Conservation (phyloP, 2,113 vertebrate species). For the Stercorarius parasiticus region DNA sequence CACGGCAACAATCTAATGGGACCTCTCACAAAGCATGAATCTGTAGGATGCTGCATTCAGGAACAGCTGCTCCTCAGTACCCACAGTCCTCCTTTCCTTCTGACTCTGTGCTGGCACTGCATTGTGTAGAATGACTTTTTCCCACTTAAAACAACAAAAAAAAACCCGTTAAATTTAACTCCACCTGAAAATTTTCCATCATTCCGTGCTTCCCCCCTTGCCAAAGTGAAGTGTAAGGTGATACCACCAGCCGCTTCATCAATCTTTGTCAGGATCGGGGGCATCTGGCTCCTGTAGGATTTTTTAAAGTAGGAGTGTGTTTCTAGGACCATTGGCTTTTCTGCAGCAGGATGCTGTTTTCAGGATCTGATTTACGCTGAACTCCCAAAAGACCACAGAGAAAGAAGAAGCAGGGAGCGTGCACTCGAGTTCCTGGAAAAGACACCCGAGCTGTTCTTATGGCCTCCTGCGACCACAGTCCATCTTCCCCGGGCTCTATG, state of each 20-base stretch:
- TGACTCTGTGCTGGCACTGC: background rate
- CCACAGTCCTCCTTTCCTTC: background rate
- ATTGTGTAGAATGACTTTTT: background rate
- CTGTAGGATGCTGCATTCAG: background rate
- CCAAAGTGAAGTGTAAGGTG: conserved; percentile 5
- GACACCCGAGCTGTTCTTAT: background rate
- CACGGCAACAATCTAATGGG: background rate
- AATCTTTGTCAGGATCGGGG: background rate
- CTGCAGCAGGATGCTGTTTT: conserved; percentile 11
- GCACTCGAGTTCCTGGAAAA: conserved; percentile 11
- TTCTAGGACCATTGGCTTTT: background rate
- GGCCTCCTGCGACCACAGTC: background rate
- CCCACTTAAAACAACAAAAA: background rate
- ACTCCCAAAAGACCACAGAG: background rate
- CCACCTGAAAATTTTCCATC: conserved; percentile 17
- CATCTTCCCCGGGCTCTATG: background rate
- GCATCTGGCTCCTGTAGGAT: background rate
- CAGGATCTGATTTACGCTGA: background rate
- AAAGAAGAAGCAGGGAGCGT: background rate
- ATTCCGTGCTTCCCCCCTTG: background rate
- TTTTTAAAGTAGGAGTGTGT: background rate
- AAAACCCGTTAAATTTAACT: background rate
- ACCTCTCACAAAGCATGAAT: background rate
- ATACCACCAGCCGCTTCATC: background rate
- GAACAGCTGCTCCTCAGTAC: background rate